A percentile compares a stretch with the other conserved stretches of the same genome.
phyloP scores from a whole-genome alignment of 2,113 vertebrate genomes.

The Sapayoa aenigma region DNA sequence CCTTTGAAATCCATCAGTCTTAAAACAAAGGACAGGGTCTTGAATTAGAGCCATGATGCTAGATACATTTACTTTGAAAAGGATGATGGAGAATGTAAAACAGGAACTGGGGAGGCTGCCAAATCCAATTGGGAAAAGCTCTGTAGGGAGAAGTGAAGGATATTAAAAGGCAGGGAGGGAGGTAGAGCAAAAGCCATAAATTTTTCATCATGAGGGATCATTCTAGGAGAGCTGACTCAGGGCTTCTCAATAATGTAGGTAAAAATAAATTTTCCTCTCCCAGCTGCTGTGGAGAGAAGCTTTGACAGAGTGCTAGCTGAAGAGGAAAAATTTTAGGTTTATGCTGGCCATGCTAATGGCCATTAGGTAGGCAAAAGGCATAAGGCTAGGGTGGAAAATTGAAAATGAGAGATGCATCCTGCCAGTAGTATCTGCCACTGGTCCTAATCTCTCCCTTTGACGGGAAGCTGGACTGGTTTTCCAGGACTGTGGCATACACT shows the following conservation, averaged over 20 bases:
- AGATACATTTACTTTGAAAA: slow-evolving; percentile 14
- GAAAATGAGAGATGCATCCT: neutral
- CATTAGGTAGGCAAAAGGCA: neutral
- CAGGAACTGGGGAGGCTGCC: neutral
- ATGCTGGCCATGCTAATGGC: neutral
- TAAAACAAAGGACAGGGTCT: neutral
- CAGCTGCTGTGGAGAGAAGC: neutral
- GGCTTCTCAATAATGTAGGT: neutral
- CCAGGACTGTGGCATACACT: neutral
- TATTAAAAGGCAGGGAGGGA: neutral
- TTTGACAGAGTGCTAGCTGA: neutral
- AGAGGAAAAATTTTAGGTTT: neutral
- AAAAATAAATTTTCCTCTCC: slow-evolving; percentile 38
- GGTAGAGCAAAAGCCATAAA: neutral
- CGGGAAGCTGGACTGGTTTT: neutral
- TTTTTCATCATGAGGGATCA: slow-evolving; percentile 47
- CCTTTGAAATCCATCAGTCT: neutral
- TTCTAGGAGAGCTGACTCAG: slow-evolving; percentile 45
- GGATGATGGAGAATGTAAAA: neutral
- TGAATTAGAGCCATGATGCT: neutral
- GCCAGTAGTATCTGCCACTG: neutral
- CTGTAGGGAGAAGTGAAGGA: neutral
- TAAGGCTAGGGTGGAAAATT: neutral
- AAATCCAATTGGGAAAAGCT: slow-evolving; percentile 1
- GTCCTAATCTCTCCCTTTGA: neutral